phyloP scores from a whole-genome alignment of 2,113 vertebrate species.

The Perca flavescens region DNA sequence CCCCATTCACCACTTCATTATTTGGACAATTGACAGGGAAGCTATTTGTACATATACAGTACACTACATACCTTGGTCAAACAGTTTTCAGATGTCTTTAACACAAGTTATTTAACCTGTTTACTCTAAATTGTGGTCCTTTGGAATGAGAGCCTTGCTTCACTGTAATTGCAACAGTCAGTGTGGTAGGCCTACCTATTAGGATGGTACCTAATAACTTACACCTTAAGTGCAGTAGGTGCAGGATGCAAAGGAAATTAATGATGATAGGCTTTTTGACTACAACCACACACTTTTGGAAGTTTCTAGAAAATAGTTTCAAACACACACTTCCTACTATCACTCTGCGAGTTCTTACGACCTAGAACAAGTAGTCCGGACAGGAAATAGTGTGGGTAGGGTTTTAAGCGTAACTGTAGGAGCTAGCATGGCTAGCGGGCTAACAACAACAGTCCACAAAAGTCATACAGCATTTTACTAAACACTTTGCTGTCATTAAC shows the following conservation, averaged over 20 bases:
- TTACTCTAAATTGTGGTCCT: background rate
- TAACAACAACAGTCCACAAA: background rate
- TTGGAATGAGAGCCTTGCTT: too few species aligned
- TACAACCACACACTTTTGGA: too few species aligned
- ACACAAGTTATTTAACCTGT: background rate
- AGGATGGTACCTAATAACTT: too few species aligned
- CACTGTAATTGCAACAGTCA: too few species aligned
- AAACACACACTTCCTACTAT: background rate
- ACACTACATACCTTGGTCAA: background rate
- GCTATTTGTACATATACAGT: background rate
- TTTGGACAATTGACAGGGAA: slow-evolving; percentile 4
- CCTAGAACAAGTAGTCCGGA: background rate
- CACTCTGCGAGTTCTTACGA: too few species aligned
- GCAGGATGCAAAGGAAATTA: too few species aligned
- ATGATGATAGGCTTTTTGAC: too few species aligned
- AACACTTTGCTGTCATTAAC: background rate
- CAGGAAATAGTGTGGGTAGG: background rate
- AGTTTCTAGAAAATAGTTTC: background rate
- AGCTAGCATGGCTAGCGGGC: background rate
- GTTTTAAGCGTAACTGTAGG: background rate
- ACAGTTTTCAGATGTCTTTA: background rate
- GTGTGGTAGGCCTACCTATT: too few species aligned
- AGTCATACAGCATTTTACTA: background rate
- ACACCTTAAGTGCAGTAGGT: too few species aligned
- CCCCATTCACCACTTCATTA: slow-evolving; percentile 4